Evolutionary conservation across 2,113 vertebrate species (phyloP), one percentile per base, ranked within the genome.

Genomic region (Seriola aureovittata): DNA sequence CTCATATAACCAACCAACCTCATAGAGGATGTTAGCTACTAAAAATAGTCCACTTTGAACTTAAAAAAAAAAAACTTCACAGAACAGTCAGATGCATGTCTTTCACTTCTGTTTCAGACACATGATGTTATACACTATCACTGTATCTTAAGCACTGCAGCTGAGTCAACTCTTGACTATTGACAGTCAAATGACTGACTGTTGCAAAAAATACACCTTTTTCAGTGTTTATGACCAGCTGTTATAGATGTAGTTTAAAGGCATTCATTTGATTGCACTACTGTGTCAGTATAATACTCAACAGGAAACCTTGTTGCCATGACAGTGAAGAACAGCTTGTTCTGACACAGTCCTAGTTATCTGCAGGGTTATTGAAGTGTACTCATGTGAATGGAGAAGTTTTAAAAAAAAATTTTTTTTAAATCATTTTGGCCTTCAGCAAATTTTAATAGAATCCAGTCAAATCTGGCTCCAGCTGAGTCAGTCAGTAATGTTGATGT

Each of bases 31-130:
- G 63, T 6, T 7, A 3, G 1, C 1, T 34, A 29, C 3, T n/a
- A 29, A 64, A 71, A 74, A 57, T 42, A 36, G 14, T 57, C 36
- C 42, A 29, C n/a, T 42, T 38, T 50, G 17, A 40, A 46, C 9
- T 62, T 68, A 17, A n/a, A 77, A 71, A 69, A 44, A 14, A 55
- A 5, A 57, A 23, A 11, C 2, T 0, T 48, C 8, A 40, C 3
- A 44, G 19, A 34, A 8, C 1, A 6, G 25, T 66, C 81, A 78
- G 34, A 12, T 65, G 48, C 32, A 3, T 11, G 12, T 67, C 13
- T 80, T 80, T 82, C 69, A 78, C 54, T 88, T 85, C 78, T 82
- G 36, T 38, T 57, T 19, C 16, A 12, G 10, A 67, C 54, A 0
- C 8, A 32, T 13, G 4, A 16, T 62, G 42, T 58, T 42, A 73